Evolutionary conservation across 2,888 invertebrate species (phyloP).

Genomic region (Timema cristinae): DNA sequence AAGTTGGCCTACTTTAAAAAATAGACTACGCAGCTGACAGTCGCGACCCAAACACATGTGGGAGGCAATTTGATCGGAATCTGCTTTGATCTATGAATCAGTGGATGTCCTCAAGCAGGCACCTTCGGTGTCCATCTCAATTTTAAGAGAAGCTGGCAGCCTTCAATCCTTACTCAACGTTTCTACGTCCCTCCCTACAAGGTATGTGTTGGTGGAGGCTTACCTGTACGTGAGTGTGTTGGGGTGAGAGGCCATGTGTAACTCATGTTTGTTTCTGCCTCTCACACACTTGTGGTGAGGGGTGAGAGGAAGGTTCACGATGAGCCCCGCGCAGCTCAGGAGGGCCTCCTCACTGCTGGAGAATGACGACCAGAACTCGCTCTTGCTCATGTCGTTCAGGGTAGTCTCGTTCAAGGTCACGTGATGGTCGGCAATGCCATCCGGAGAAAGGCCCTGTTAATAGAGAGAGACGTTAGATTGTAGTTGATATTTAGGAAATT

Average conservation of each 20-base stretch:
- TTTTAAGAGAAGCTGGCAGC: no score
- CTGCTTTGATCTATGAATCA: no score
- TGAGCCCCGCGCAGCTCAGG: slow-evolving; percentile 66
- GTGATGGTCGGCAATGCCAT: slow-evolving; percentile 62
- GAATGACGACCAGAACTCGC: slow-evolving; percentile 77
- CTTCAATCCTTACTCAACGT: no score
- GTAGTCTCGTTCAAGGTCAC: slow-evolving; percentile 61
- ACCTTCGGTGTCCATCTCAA: no score
- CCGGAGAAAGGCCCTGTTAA: slow-evolving; percentile 53
- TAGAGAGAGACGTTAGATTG: not conserved
- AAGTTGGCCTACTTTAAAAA: no score
- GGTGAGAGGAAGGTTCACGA: slow-evolving; percentile 65
- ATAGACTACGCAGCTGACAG: no score
- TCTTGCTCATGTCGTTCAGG: slow-evolving; percentile 66
- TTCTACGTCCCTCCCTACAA: no score
- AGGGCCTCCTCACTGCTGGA: slow-evolving; percentile 75
- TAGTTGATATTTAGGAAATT: no score
- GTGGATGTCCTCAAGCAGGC: no score
- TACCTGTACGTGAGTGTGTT: slow-evolving; percentile 68
- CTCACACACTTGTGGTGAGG: slow-evolving; percentile 56
- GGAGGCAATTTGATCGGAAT: no score
- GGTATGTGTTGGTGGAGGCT: slow-evolving; percentile 23
- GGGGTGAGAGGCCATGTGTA: slow-evolving; percentile 50
- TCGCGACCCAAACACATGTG: no score
- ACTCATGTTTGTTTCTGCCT: slow-evolving; percentile 43